These are phyloP conservation scores for Rhinatrema bivittatum DNA, from an alignment of 2,797 vertebrate species.

Conservation along the genomic window DNA sequence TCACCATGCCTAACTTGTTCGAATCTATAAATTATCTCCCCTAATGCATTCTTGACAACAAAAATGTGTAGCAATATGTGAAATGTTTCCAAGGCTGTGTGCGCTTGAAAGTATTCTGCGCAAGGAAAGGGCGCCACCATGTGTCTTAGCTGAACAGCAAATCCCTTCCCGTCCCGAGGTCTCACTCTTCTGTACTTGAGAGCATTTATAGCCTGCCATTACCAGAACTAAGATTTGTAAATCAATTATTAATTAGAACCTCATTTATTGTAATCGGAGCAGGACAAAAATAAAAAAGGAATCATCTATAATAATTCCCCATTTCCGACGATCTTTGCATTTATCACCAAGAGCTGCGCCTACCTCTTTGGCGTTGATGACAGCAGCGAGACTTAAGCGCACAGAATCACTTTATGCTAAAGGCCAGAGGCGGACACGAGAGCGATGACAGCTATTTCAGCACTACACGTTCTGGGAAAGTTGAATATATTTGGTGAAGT, in stretches of 20 bases:
- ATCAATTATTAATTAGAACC: slow-evolving; percentile 63
- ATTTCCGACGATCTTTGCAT: slow-evolving; percentile 46
- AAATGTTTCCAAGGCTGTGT: slow-evolving; percentile 18
- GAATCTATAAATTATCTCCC: slow-evolving; percentile 29
- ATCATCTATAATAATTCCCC: slow-evolving; percentile 43
- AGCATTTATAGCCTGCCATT: slow-evolving; percentile 53
- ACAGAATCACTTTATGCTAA: too few relatives aligned
- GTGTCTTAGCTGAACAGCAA: slow-evolving; percentile 42
- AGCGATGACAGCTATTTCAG: too few relatives aligned
- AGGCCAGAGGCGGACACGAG: too few relatives aligned
- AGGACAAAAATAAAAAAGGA: slow-evolving; percentile 50
- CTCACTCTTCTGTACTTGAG: slow-evolving; percentile 37
- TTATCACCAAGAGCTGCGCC: too few relatives aligned
- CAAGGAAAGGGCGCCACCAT: slow-evolving; percentile 52
- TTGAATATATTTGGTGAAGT: too few relatives aligned
- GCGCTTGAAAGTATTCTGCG: slow-evolving; percentile 7
- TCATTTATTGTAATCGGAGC: slow-evolving; percentile 34
- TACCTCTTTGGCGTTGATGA: too few relatives aligned
- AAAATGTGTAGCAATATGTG: slow-evolving; percentile 24
- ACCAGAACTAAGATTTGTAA: slow-evolving; percentile 51
- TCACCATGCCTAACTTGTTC: slow-evolving; percentile 22
- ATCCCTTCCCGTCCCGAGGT: slow-evolving; percentile 27
- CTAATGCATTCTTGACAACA: slow-evolving; percentile 18
- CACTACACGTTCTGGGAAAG: too few relatives aligned
- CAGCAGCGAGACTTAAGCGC: too few relatives aligned